phyloP scores from a whole-genome alignment of 2,888 invertebrate genomes.

The Plemyria rubiginata region DNA sequence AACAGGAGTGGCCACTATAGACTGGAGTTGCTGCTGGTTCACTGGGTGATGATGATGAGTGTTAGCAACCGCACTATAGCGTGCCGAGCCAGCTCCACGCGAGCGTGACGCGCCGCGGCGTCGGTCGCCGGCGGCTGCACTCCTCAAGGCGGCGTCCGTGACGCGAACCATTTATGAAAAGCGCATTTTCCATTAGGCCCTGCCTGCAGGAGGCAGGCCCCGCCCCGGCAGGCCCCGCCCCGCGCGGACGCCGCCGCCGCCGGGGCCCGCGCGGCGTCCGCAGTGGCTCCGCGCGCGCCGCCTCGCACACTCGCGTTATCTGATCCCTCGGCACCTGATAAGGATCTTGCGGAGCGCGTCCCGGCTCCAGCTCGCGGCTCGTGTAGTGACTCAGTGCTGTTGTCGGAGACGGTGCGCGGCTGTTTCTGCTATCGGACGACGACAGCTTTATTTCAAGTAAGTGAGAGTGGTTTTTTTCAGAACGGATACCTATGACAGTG shows the following conservation, averaged over 20 bases:
- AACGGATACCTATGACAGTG: no score
- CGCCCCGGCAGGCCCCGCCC: constrained; percentile 40
- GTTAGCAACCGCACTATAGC: no score
- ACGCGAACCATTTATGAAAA: constrained; percentile 54
- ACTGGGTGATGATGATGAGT: no score
- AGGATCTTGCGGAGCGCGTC: constrained; percentile 41
- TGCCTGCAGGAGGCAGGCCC: constrained; percentile 33
- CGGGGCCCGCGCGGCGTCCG: constrained; percentile 28
- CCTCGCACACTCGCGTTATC: constrained; percentile 53
- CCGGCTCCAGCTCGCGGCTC: constrained; percentile 30
- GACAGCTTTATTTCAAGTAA: constrained; percentile 16
- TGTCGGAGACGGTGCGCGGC: constrained; percentile 13
- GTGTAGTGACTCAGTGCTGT: constrained; percentile 45
- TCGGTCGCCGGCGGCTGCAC: neutral
- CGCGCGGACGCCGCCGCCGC: constrained; percentile 37
- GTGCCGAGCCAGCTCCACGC: neutral
- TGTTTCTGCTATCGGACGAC: constrained; percentile 21
- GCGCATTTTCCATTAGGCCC: constrained; percentile 49
- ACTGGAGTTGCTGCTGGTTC: no score
- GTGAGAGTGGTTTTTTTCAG: constrained; percentile 1
- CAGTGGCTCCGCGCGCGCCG: constrained; percentile 64
- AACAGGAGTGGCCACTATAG: no score
- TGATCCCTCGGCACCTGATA: constrained; percentile 43
- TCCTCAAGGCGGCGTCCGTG: constrained; percentile 24
- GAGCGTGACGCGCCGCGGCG: constrained; percentile 6